Conservation (phyloP, 2,888 invertebrate species). For the Rhyacophila evoluta region DNA sequence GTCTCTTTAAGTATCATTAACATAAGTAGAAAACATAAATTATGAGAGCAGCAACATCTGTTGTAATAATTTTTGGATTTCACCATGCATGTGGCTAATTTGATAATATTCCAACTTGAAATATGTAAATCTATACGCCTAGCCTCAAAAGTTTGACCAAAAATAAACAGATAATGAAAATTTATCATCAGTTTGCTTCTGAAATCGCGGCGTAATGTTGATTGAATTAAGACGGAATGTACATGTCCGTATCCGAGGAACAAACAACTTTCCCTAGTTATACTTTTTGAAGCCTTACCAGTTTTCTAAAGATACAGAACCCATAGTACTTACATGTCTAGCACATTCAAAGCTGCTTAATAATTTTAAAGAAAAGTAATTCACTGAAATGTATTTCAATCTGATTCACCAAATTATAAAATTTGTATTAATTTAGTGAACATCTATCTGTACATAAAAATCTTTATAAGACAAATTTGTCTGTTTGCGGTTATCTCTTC, state of each 20-base stretch:
- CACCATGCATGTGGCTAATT: too few species aligned
- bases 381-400: background rate
- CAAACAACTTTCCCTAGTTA: background rate
- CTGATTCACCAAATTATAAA: background rate
- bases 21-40: background rate
- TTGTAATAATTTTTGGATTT: background rate
- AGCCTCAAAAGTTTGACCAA: background rate
- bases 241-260: background rate
- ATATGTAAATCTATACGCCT: too few species aligned
- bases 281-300: background rate
- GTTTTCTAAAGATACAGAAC: background rate
- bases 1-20: background rate
- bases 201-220: background rate
- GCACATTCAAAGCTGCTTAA: background rate
- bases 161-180: background rate
- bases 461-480: too few species aligned
- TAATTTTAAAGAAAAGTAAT: background rate
- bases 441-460: background rate
- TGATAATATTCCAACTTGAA: too few species aligned
- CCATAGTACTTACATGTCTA: background rate
- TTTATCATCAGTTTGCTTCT: background rate
- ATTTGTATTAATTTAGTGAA: background rate
- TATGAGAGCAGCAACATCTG: background rate
- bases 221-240: background rate
- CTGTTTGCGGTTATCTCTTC: background rate